Percentiles rank a stretch among this genome's conserved stretches.
These are phyloP conservation scores for Brachionus calyciflorus DNA, from an alignment of 1,140 invertebrate genomes.

Conservation along the genomic window DNA sequence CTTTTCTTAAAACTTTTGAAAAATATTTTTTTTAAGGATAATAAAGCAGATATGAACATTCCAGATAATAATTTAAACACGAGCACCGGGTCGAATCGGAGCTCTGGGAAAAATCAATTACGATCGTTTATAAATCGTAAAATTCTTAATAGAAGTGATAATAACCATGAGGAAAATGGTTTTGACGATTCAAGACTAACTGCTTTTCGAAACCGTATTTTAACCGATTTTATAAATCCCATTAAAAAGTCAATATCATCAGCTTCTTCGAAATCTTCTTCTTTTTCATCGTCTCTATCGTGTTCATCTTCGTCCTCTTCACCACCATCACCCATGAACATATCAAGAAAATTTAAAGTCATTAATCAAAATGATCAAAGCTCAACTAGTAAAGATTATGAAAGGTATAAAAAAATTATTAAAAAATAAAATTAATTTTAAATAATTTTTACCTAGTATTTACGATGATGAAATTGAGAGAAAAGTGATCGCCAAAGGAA, in stretches of 20 bases:
- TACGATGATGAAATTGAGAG: not conserved
- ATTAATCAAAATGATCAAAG: not conserved
- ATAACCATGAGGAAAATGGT: not conserved
- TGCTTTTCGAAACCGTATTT: not conserved
- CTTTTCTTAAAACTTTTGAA: not conserved
- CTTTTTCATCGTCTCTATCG: conserved; percentile 3
- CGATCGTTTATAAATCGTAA: not conserved
- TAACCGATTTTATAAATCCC: not conserved
- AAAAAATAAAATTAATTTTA: not conserved
- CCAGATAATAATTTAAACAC: not conserved
- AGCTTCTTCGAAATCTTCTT: not conserved
- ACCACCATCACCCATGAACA: not conserved
- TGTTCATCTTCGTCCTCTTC: conserved; percentile 2
- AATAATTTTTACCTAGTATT: not conserved
- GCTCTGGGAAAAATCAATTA: not conserved
- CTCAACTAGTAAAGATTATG: not conserved
- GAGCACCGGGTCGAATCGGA: not conserved
- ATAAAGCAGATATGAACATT: not conserved
- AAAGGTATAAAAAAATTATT: not conserved
- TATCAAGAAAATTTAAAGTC: not conserved
- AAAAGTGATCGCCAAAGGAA: not conserved
- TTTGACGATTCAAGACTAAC: not conserved
- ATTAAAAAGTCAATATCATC: conserved; percentile 26
- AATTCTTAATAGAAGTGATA: not conserved
- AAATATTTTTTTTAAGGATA: too few relatives aligned